A percentile compares a stretch with the other conserved stretches of the same genome.
phyloP scores from a whole-genome alignment of 2,888 invertebrate genomes.

The Melanotus villosus region DNA sequence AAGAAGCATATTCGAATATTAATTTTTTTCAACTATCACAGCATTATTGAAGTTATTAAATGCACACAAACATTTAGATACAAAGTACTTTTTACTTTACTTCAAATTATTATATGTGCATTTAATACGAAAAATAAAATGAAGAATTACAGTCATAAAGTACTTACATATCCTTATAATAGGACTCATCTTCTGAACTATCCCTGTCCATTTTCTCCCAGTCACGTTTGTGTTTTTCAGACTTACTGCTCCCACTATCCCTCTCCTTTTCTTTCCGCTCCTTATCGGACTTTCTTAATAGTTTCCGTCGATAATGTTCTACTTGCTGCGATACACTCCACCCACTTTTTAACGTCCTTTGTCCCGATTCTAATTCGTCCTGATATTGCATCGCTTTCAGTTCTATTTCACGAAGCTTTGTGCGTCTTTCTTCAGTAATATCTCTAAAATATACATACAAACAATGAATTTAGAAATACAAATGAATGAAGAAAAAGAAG shows the following conservation, averaged over 20 bases:
- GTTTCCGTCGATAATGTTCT: slow-evolving; percentile 90
- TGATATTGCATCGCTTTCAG: slow-evolving; percentile 95
- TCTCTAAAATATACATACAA: slow-evolving; percentile 64
- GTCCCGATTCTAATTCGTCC: slow-evolving; percentile 94
- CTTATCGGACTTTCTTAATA: slow-evolving; percentile 80
- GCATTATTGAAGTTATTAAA: slow-evolving; percentile 33
- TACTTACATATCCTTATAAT: slow-evolving; percentile 65
- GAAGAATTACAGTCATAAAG: slow-evolving; percentile 9
- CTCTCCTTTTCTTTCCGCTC: slow-evolving; percentile 65
- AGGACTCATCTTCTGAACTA: slow-evolving; percentile 64
- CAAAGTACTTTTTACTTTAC: background rate
- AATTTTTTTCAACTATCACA: slow-evolving; percentile 3
- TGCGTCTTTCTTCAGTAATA: slow-evolving; percentile 79
- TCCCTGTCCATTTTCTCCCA: slow-evolving; percentile 64
- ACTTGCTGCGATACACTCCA: slow-evolving; percentile 88
- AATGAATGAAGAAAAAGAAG: too few relatives aligned
- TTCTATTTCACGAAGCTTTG: slow-evolving; percentile 91
- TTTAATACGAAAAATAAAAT: slow-evolving; percentile 27
- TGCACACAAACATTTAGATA: slow-evolving; percentile 26
- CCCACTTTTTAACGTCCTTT: slow-evolving; percentile 79
- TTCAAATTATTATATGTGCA: slow-evolving; percentile 24
- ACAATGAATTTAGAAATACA: too few relatives aligned
- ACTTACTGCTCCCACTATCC: slow-evolving; percentile 52
- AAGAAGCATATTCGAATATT: slow-evolving; percentile 51
- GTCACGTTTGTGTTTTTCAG: slow-evolving; percentile 64